Evolutionary conservation across 2,797 vertebrate genomes (phyloP), one percentile per base, ranked within the genome.

Genomic region (Lacerta viridis): DNA sequence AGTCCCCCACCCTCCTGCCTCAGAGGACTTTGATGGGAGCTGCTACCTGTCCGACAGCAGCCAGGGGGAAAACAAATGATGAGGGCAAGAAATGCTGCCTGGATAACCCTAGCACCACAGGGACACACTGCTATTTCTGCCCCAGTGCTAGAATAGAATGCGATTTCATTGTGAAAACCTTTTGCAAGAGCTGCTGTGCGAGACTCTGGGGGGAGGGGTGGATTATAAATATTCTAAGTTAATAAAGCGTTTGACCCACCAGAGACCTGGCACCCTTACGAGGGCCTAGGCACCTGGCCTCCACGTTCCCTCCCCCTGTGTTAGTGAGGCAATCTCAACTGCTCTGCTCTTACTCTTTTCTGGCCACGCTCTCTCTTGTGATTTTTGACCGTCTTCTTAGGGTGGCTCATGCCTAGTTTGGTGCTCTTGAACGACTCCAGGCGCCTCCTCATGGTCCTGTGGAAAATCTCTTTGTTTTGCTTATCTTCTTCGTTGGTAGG

Each of bases 391-490:
- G 94, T 96, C 46, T 97, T 98, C 96, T 98, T 99, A 29, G 95
- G 92, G n/a, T 97, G 98, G 84, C 97, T 95, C 7, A 98, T 94
- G 25, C 98, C 98, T 97, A 98, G 98, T 96, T 99, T 99, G 76
- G 98, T 96, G 0, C 98, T 98, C 95, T 99, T 99, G 93, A 99
- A 99, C 87, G 98, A 99, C 92, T 99, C 98, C 84, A 99, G 94
- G 0, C 99, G 98, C 27, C 95, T 99, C 93, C 98, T 98, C 99
- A 99, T 99, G 87, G 98, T 99, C 89, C 98, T 98, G 93, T 99
- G 98, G 97, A 99, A 99, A 95, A 99, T 99, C 96, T 99, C 99
- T 94, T 98, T 98, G 88, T 99, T 98, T 95, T 99, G 98, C n/a
- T 97, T 97, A 80, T 99, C 98, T 17, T 98, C 98, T 84, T 98